Evolutionary conservation across 2,797 vertebrate genomes (phyloP).

Genomic region (Tenualosa thibaudeaui): DNA sequence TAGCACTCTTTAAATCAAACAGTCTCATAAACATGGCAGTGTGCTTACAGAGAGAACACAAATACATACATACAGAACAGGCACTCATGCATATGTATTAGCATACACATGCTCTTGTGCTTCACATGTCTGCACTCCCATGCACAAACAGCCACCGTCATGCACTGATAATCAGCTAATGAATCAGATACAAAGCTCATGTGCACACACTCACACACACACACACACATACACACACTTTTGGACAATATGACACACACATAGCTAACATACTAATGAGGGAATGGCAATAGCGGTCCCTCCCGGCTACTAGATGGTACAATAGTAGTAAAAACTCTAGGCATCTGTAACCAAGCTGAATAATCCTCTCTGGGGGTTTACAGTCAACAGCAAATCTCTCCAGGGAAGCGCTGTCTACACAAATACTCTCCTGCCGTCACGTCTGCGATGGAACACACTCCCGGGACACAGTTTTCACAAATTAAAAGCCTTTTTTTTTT

Average conservation of each 20-base stretch:
- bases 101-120: not conserved
- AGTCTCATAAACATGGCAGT: not conserved
- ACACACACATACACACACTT: not conserved
- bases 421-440: conserved; percentile 19
- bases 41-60: not conserved
- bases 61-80: not conserved
- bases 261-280: not conserved
- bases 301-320: not conserved
- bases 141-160: not conserved
- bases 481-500: conserved; percentile 39
- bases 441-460: conserved; percentile 25
- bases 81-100: not conserved
- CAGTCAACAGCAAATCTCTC: not conserved
- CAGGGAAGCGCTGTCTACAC: conserved; percentile 34
- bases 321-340: not conserved
- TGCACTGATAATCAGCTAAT: conserved; percentile 19
- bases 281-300: not conserved
- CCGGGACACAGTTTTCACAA: conserved; percentile 18
- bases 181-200: not conserved
- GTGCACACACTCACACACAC: not conserved
- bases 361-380: conserved; percentile 29
- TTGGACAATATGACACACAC: not conserved
- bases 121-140: too few species aligned
- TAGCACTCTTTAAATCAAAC: not conserved
- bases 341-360: conserved; percentile 21